Evolutionary conservation across 53 echinoderm and acorn worm species (phyloP), one percentile per base, ranked within the genome.

Genomic region (Henricia sp.): DNA sequence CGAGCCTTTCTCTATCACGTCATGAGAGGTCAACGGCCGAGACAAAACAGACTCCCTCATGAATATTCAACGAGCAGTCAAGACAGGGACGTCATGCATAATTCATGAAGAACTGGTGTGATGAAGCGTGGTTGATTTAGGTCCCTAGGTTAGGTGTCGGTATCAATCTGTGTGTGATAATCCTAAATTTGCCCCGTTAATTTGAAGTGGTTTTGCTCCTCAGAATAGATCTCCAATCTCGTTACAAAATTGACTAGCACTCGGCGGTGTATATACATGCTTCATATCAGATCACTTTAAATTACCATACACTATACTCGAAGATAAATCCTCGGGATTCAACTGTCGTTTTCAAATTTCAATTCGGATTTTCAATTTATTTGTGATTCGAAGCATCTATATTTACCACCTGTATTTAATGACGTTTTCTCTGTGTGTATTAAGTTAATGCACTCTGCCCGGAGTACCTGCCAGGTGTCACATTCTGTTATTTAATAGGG

Each of bases 1-100:
- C 39, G 20, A 40, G 23, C 67, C 17, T 9, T 1, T 37, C 30
- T 6, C 6, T 10, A 59, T 23, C 35, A 46, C 60, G 39, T 14
- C 41, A 41, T 29, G 48, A 44, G 50, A 30, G 80, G 80, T 80
- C 80, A 80, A 80, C 30, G 80, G 80, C 80, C 80, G 80, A 2
- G 30, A 44, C 34, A 54, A 73, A 73, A 2, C 9, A 26, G 37
- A 46, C 27, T 29, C 44, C 48, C 48, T 64, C 6, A 63, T 80
- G 62, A 80, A 80, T 80, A 80, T 80, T 43, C 62, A 80, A 14
- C 6, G 73, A 32, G 19, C 42, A 25, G 43, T 23, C 63, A 42
- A 39, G 59, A 25, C 59, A 26, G 39, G 17, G n/a, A 30, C 30
- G 46, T 57, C 25, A 46, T 44, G 70, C 70, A 70, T 70, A 70